Evolutionary conservation across 2,797 vertebrate genomes (phyloP), one percentile per base, ranked within the genome.

Genomic region (Melanitta fusca): DNA sequence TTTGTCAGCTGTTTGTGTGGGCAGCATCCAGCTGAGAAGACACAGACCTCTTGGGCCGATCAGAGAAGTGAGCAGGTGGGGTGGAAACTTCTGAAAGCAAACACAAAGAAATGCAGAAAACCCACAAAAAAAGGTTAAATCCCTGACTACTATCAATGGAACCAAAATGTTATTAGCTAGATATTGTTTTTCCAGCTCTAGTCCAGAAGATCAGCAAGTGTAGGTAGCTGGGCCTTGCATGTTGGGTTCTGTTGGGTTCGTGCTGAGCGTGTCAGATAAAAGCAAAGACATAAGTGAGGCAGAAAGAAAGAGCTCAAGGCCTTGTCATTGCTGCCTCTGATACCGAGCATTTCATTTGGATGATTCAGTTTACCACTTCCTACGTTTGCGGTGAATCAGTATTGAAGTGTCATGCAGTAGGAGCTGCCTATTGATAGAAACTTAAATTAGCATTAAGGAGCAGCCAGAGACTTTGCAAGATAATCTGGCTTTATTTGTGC

Each of bases 381-480:
- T 85, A 12, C 80, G 28, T 93, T 91, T 84, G 36, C 91, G 57
- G 71, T 43, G 81, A 94, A 87, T 94, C 85, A 66, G 94, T 93
- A 83, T 80, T 84, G 74, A 84, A 91, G 86, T 94, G 94, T 94
- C 95, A 70, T 89, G 75, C 83, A 94, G 81, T 70, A 75, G 39
- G 80, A 91, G 85, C 84, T 92, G 85, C 81, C 78, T 95, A 82
- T 93, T 93, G 90, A 93, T 92, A 58, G 75, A 88, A 95, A 97
- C 81, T 96, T 92, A 94, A 96, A 96, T 96, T 93, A 97, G 85
- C 94, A 92, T 86, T 95, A 94, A 95, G 88, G 69, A 94, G 68
- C 80, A 95, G 91, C 77, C 60, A 53, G n/a, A 92, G 78, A 91
- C 49, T 89, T 85, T 87, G 56, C 71, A 92, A 82, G 74, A 93